Conservation (phyloP, 2,797 vertebrate genomes). For the Hypotaenidia philippensis region DNA sequence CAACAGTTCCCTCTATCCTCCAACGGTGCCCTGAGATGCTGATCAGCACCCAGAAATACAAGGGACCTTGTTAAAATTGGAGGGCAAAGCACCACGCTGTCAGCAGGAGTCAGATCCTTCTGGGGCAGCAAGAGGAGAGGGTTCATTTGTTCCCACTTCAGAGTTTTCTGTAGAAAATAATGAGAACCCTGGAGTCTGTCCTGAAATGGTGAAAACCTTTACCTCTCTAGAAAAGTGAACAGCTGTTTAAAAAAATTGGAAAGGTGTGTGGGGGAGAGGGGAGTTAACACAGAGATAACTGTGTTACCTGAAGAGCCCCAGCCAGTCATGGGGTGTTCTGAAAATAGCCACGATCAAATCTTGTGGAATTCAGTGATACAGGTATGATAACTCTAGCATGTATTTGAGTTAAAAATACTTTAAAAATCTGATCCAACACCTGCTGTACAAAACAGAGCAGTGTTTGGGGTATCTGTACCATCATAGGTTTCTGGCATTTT, state of each 20-base stretch:
- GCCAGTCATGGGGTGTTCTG: neutral
- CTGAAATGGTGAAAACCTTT: neutral
- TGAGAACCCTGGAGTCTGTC: slow-evolving; percentile 11
- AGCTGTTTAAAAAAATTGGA: neutral
- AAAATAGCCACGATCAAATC: neutral
- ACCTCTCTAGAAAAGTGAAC: neutral
- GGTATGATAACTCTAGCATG: neutral
- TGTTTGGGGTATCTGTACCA: neutral
- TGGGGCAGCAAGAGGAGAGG: neutral
- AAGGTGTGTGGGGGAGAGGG: rapidly evolving
- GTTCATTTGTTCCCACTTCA: neutral
- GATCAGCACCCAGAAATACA: neutral
- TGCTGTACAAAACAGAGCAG: neutral
- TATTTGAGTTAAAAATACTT: neutral
- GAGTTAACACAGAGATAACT: neutral
- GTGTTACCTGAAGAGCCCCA: neutral
- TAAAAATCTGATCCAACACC: rapidly evolving
- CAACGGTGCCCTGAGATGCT: neutral
- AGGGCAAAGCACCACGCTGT: neutral
- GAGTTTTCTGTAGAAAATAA: slow-evolving; percentile 26
- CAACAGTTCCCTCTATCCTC: neutral
- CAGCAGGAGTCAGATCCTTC: neutral
- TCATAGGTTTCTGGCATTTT: neutral
- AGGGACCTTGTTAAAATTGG: neutral
- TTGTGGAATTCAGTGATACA: neutral